phyloP scores from a whole-genome alignment of 2,113 vertebrate genomes.

The Rhipidura dahli region DNA sequence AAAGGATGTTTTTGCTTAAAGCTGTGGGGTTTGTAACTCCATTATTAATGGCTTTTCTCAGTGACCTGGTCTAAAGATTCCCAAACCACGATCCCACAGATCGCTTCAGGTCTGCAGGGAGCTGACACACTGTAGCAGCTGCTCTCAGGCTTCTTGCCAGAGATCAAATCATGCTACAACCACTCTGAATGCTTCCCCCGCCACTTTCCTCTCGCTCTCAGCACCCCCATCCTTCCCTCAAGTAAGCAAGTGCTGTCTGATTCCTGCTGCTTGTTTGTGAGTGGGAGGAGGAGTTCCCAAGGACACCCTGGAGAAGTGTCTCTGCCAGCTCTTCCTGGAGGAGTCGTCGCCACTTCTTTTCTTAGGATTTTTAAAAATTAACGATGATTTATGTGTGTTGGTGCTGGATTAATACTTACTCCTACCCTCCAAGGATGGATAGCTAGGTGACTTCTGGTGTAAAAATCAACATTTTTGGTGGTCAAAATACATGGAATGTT shows the following conservation, averaged over 20 bases:
- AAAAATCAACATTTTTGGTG: neutral
- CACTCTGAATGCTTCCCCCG: neutral
- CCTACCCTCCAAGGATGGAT: neutral
- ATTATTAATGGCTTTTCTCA: neutral
- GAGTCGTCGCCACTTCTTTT: neutral
- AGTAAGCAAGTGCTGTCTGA: neutral
- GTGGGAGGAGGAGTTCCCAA: neutral
- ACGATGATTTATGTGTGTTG: neutral
- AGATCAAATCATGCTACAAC: neutral
- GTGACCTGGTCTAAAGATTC: slow-evolving; percentile 8
- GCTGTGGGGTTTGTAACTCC: neutral
- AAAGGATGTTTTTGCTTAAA: neutral
- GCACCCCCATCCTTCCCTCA: neutral
- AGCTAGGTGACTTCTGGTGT: neutral
- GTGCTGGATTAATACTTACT: neutral
- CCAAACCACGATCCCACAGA: neutral
- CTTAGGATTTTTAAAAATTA: neutral
- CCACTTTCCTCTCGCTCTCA: rapidly evolving
- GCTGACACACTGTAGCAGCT: neutral
- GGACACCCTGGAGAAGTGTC: neutral
- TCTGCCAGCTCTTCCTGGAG: neutral
- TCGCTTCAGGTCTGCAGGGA: neutral
- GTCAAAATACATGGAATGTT: neutral
- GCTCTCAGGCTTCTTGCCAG: neutral
- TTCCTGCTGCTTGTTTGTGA: neutral